Percentiles rank a stretch among this genome's conserved stretches.
Evolutionary conservation across 2,113 vertebrate genomes (phyloP).

Genomic region (Cisticola juncidis): DNA sequence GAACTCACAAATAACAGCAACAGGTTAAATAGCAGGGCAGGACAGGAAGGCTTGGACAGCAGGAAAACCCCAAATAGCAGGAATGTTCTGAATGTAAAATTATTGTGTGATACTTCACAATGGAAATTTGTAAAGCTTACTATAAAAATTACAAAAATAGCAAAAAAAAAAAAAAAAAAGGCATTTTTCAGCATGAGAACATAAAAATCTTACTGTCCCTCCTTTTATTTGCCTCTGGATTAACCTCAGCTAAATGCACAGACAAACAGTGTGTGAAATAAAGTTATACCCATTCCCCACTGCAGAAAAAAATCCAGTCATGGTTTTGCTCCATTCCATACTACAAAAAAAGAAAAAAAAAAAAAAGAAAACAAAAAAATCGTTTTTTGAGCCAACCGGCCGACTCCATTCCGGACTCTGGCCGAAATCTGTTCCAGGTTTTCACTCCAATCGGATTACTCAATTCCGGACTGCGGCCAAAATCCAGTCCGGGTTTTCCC

Average conservation of each 20-base stretch:
- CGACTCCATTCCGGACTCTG: fast-evolving
- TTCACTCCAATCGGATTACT: too few species aligned
- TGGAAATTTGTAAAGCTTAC: neutral
- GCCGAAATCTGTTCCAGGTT: too few species aligned
- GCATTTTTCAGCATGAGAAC: neutral
- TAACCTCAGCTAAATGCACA: neutral
- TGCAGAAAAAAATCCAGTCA: fast-evolving
- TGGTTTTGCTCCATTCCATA: neutral
- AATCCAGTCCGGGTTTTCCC: too few species aligned
- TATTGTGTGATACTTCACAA: neutral
- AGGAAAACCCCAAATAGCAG: neutral
- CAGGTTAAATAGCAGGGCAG: neutral
- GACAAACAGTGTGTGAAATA: fast-evolving
- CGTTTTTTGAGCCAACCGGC: neutral
- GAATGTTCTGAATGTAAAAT: neutral
- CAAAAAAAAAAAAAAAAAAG: neutral
- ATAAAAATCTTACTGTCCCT: neutral
- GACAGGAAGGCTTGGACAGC: neutral
- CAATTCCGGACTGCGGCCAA: too few species aligned
- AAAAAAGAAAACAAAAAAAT: too few species aligned
- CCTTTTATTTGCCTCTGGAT: neutral
- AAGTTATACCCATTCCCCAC: too few species aligned
- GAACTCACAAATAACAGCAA: neutral
- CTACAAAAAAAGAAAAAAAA: too few species aligned
- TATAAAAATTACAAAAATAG: neutral